These are phyloP conservation scores for Sepiola atlantica DNA, from an alignment of 2,888 invertebrate species.

Conservation along the genomic window DNA sequence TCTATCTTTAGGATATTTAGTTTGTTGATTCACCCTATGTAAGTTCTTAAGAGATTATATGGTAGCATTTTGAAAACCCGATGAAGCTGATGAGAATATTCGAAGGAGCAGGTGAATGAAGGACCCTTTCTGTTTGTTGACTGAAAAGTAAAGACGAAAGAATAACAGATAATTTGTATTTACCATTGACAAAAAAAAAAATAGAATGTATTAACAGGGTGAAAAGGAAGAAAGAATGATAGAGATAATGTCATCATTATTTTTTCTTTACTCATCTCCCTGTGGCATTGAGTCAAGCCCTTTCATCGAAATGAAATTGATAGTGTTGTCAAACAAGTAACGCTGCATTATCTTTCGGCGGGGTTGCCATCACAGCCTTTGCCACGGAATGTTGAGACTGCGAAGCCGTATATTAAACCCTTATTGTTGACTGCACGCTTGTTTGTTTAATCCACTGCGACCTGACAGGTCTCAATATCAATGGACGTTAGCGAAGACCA, in stretches of 20 bases:
- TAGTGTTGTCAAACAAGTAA: neutral
- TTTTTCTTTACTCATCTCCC: neutral
- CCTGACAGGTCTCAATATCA: neutral
- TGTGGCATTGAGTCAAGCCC: neutral
- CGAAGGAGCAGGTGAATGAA: neutral
- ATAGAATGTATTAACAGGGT: neutral
- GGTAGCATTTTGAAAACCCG: neutral
- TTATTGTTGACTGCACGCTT: slow-evolving; percentile 8
- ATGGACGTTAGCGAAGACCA: neutral
- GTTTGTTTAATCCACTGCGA: neutral
- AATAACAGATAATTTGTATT: neutral
- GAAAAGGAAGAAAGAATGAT: neutral
- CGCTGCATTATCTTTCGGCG: neutral
- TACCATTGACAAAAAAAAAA: neutral
- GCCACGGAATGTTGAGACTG: neutral
- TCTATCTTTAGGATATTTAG: too few species aligned
- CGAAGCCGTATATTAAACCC: slow-evolving; percentile 19
- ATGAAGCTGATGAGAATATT: neutral
- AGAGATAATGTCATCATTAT: neutral
- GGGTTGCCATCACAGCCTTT: neutral
- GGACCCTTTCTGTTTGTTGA: neutral
- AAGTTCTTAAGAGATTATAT: too few species aligned
- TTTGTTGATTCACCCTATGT: too few species aligned
- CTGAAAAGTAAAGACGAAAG: neutral
- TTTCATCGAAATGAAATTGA: slow-evolving; percentile 32